phyloP scores from a whole-genome alignment of 1,140 invertebrate species.

The Drosophila ambigua region DNA sequence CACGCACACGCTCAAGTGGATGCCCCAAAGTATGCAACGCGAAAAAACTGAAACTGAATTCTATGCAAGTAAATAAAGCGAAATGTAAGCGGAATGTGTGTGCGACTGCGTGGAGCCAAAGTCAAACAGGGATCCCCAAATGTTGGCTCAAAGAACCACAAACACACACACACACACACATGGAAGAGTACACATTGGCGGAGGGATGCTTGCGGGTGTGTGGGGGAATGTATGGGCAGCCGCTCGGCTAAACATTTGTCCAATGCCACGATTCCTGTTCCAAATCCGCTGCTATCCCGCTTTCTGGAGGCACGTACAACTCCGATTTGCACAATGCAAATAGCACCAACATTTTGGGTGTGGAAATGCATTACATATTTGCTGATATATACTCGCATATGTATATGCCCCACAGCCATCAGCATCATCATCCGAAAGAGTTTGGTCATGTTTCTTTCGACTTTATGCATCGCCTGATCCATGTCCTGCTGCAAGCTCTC shows the following conservation, averaged over 20 bases:
- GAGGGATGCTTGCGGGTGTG: background rate
- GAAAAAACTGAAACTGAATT: conserved; percentile 71
- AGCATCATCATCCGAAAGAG: conserved; percentile 1
- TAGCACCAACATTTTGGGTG: conserved; percentile 57
- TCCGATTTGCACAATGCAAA: conserved; percentile 80
- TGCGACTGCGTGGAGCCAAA: conserved; percentile 76
- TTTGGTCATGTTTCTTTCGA: conserved; percentile 8
- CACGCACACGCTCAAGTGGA: conserved; percentile 23
- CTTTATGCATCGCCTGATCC: conserved; percentile 4
- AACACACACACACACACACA: conserved; percentile 38
- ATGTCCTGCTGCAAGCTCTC: too few species aligned
- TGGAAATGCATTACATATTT: conserved; percentile 62
- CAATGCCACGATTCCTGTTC: conserved; percentile 37
- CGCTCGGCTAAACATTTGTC: conserved; percentile 76
- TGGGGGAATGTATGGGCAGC: conserved; percentile 27
- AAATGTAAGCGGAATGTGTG: conserved; percentile 20
- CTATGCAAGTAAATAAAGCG: conserved; percentile 66
- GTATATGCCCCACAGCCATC: conserved; percentile 37
- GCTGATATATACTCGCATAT: conserved; percentile 29
- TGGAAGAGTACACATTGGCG: conserved; percentile 1
- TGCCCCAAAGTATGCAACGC: conserved; percentile 54
- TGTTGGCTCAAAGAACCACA: conserved; percentile 65
- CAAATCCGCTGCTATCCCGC: background rate
- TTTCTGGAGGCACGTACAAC: conserved; percentile 67
- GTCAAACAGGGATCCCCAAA: conserved; percentile 63